Evolutionary conservation across 2,888 invertebrate species (phyloP).

Genomic region (Cerastis leucographa): DNA sequence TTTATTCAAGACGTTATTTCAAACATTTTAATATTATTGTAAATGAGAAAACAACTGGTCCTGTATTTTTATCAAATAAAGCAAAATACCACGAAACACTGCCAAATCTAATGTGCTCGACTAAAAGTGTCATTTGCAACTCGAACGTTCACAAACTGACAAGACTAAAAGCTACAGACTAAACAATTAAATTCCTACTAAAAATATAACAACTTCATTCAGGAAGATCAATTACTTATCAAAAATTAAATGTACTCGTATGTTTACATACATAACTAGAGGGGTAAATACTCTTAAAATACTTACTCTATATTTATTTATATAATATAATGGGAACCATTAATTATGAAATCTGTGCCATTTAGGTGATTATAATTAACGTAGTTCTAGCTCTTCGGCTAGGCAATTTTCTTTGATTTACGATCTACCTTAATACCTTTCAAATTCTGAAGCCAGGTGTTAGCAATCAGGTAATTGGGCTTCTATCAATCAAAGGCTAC

Average conservation of each 20-base stretch:
- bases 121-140: conserved; percentile 7
- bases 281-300: conserved; percentile 48
- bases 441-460: background rate
- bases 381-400: conserved; percentile 14
- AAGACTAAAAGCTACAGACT: conserved; percentile 9
- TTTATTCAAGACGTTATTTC: no score
- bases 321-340: conserved; percentile 45
- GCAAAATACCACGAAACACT: background rate
- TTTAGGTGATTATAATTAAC: conserved; percentile 17
- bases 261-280: conserved; percentile 46
- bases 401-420: conserved; percentile 17
- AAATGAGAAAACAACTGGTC: background rate
- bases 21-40: no score
- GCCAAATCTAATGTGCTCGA: background rate
- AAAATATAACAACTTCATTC: conserved; percentile 46
- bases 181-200: conserved; percentile 32
- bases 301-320: conserved; percentile 14
- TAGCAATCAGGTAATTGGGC: background rate
- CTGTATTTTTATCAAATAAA: background rate
- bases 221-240: conserved; percentile 35
- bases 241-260: conserved; percentile 27
- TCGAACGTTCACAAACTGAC: background rate
- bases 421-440: background rate
- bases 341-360: conserved; percentile 23
- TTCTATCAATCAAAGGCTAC: conserved; percentile 11